phyloP scores from a whole-genome alignment of 2,888 invertebrate species.

The Meiosimyza decipiens region DNA sequence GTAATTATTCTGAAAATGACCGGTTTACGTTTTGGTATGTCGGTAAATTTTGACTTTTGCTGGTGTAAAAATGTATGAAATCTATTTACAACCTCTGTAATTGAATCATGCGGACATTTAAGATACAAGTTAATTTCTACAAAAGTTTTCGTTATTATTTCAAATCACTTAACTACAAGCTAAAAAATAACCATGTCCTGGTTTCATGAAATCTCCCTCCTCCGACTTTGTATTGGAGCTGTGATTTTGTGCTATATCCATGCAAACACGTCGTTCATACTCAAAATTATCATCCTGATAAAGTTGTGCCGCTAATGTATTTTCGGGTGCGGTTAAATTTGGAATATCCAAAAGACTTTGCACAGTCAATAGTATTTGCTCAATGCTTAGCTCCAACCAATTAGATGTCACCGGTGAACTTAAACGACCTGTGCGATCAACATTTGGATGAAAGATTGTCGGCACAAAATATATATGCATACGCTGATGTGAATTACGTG shows the following conservation, averaged over 20 bases:
- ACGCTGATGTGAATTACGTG: background rate
- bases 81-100: too few species aligned
- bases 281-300: conserved; percentile 9
- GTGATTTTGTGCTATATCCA: conserved; percentile 14
- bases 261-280: conserved; percentile 33
- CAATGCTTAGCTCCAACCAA: conserved; percentile 36
- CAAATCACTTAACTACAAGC: too few species aligned
- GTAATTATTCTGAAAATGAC: too few species aligned
- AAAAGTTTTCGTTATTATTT: too few species aligned
- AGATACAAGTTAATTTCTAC: too few species aligned
- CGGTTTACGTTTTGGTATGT: too few species aligned
- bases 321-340: conserved; percentile 26
- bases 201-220: too few species aligned
- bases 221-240: background rate
- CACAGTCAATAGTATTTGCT: conserved; percentile 36
- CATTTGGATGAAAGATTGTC: conserved; percentile 43
- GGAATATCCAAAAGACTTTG: conserved; percentile 41
- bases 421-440: conserved; percentile 21
- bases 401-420: conserved; percentile 14
- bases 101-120: too few species aligned
- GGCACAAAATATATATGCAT: conserved; percentile 14
- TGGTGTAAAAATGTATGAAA: too few species aligned
- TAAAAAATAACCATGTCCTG: too few species aligned
- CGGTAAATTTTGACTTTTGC: too few species aligned
- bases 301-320: conserved; percentile 23